Base-by-base conservation (phyloP, 92 coral and sea anemone species). In the Anthopleura xanthogrammica region DNA sequence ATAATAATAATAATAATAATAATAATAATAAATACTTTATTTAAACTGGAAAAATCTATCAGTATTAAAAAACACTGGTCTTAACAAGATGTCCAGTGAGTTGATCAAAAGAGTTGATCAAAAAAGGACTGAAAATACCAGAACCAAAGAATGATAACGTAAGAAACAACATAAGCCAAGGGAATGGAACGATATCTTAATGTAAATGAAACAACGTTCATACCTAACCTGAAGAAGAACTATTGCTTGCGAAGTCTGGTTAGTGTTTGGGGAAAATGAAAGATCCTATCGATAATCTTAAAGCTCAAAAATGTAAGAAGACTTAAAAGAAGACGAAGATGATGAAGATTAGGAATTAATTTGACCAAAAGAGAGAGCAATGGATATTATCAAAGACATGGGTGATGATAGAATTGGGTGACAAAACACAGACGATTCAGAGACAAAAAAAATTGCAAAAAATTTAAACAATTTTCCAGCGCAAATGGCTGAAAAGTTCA, bases 301-400 rank as follows among this genome's bases (percentile, higher is more conserved):
- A 42, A 75, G 57, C 52, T 42, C 42, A 42, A 75, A 50, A 50
- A 42, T 43, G 55, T 42, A 75, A 75, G 78, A 42, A 36, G 22
- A 42, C 57, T 22, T 42, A 16, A 36, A 75, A 42, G 52, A 75
- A 75, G 78, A 75, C 55, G 8, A 8, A 75, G 57, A 75, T 75
- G 78, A 75, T 50, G 43, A 42, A 42, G 78, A 75, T 75, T 75
- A 75, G 78, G 78, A 75, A 42, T 75, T 75, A 75, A 75, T 43
- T 75, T 75, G 78, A 43, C 78, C 6, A 29, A 5, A 29, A 16
- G 42, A 24, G 24, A 68, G 29, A 23, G 72, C 74, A 68, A 36
- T 24, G 74, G 42, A 36, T 23, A 36, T 36, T 24, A 22, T 68
- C 74, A 68, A 68, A 68, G 16, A 19, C 74, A 68, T 0, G 29